Evolutionary conservation across 23 tunicate species (phyloP), one percentile per base, ranked within the genome.

Genomic region (Botrylloides violaceus): DNA sequence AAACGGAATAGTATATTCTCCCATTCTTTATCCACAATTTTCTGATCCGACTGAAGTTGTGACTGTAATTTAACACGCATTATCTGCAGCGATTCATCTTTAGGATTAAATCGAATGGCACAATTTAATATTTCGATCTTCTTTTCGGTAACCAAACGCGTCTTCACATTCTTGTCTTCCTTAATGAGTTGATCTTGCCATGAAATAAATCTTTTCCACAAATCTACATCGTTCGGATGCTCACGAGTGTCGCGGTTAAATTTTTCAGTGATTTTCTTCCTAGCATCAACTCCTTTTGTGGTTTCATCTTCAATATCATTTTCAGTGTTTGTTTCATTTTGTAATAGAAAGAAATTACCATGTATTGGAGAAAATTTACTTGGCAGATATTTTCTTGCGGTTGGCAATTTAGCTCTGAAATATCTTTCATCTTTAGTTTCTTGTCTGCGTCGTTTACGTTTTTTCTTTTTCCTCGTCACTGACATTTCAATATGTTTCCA

Each of bases 1-100:
- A 84, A 87, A 23, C 86, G 85, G 66, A 90, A 90, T 28, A 83
- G 75, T 34, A 90, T 50, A 75, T 90, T 75, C 59, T 90, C 90
- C 97, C 97, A 90, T 29, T 83, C 97, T 5, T 87, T 70, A 21
- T 79, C 85, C 5, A 79, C 35, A 37, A 65, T 77, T 36, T 73
- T 62, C 2, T 59, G n/a, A 22, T 47, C 79, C 0, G 71, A 61
- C 37, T 66, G 49, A 35, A 62, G 20, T 36, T 36, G 15, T 19
- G 57, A 62, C 31, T 68, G 59, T 43, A 68, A 68, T 23, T 22
- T 35, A 9, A 68, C 43, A 9, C 30, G 49, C 61, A 72, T 68
- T 38, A 83, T 58, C 34, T 90, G 87, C 47, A 90, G 61, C 19
- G 73, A 50, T 55, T 71, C 66, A 55, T 63, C 39, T 34, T 66